Evolutionary conservation across 2,113 vertebrate species (phyloP), one percentile per base, ranked within the genome.

Genomic region (Cololabis saira): DNA sequence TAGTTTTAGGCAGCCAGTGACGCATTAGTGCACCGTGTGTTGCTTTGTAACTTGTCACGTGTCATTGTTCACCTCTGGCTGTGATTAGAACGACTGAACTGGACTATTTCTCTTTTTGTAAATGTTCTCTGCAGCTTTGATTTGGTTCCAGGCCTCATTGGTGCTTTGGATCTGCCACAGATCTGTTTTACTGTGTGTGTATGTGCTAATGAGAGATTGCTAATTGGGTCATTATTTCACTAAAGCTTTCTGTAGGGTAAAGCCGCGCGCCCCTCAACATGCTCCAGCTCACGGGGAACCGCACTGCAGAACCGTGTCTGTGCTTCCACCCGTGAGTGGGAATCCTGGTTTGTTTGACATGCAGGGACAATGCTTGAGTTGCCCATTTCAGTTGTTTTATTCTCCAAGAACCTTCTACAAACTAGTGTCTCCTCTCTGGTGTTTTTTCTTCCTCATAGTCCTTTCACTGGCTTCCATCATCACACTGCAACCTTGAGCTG

Each of bases 301-400:
- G 44, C 16, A 17, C 33, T 37, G 6, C 33, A 37, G 10, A 37
- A 11, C 33, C n/a, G n/a, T 45, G 59, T 49, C 30, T 62, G 55
- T 53, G 40, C 48, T 58, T 67, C 52, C 48, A 56, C 53, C 42
- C 42, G 55, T 61, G 30, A 22, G 37, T 66, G 63, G 57, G 49
- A 65, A 42, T 80, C 78, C 70, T 84, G 77, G 83, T 76, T 51
- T 66, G 68, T 66, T 71, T 81, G 73, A 82, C 71, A 71, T 61
- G 33, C 27, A 5, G 69, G 51, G 43, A 85, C 56, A 75, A 44
- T 66, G 51, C 71, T 82, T 66, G 9, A 13, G 68, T 67, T 69
- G 5, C 45, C 16, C 16, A 9, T 27, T 27, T 27, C 24, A 27
- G 33, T 80, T 57, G 58, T 58, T 68, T 71, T 74, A 67, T 73